Percentiles rank a stretch among this genome's conserved stretches.
These are phyloP conservation scores for Cercopithecus petaurista DNA, from an alignment of 2,797 vertebrate species.

Conservation along the genomic window DNA sequence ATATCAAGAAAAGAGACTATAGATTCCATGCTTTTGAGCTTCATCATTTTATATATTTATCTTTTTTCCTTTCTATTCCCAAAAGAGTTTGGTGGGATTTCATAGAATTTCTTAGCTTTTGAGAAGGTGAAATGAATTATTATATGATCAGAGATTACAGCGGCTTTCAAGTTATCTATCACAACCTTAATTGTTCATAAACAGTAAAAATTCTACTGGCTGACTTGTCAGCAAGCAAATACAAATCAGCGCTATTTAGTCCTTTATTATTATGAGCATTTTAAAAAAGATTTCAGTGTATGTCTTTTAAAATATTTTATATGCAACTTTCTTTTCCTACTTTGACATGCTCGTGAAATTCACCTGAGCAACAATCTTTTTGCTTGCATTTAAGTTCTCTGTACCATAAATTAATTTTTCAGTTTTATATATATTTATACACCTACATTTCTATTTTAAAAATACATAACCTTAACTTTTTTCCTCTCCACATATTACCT, in stretches of 20 bases:
- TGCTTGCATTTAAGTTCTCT: neutral
- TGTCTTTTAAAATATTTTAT: neutral
- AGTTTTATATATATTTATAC: neutral
- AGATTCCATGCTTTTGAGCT: neutral
- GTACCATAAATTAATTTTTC: neutral
- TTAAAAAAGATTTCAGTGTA: neutral
- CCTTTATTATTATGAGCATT: neutral
- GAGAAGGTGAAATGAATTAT: slow-evolving; percentile 2
- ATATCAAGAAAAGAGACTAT: neutral
- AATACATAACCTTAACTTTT: neutral
- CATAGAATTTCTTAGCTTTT: neutral
- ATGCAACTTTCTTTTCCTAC: neutral
- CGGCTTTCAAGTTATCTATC: neutral
- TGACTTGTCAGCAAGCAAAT: neutral
- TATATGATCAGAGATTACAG: neutral
- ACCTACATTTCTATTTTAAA: neutral
- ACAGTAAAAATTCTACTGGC: neutral
- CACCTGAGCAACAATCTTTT: neutral
- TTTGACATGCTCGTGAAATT: neutral
- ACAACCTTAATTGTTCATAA: neutral
- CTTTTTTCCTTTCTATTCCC: neutral
- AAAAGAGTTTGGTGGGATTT: neutral
- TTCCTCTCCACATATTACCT: neutral
- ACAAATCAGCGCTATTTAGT: neutral
- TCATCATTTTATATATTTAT: neutral